Conservation (phyloP, 2,888 invertebrate genomes). For the Caenorhabditis sulstoni region DNA sequence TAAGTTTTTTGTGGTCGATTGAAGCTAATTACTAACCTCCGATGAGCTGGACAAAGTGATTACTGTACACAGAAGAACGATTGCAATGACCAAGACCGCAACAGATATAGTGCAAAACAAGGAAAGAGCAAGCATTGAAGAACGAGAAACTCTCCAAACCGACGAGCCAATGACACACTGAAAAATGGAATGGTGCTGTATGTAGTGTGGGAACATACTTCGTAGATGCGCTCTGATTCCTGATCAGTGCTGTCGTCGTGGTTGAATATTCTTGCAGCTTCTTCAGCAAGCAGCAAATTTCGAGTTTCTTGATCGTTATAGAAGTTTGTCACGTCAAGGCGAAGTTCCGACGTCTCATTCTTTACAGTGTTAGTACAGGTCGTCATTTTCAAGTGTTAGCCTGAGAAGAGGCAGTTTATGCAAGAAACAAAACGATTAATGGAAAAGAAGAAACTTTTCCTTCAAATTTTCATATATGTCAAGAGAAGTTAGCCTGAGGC, state of each 20-base stretch:
- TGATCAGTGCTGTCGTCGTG: constrained; percentile 34
- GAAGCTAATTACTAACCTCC: constrained; percentile 25
- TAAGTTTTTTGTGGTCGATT: background rate
- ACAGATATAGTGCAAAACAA: constrained; percentile 63
- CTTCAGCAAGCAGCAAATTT: constrained; percentile 55
- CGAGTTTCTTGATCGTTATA: constrained; percentile 59
- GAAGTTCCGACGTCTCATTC: constrained; percentile 53
- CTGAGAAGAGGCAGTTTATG: background rate
- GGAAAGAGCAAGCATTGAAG: constrained; percentile 61
- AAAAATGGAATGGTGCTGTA: constrained; percentile 33
- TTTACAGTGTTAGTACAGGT: constrained; percentile 6
- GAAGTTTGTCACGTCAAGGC: constrained; percentile 59
- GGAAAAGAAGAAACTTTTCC: no score
- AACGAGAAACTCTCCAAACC: constrained; percentile 56
- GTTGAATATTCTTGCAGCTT: constrained; percentile 52
- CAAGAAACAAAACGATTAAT: constrained; percentile 2
- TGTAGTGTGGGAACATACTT: no score
- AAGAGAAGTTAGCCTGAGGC: constrained; percentile 38
- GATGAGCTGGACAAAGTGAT: constrained; percentile 55
- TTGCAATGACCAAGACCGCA: constrained; percentile 59
- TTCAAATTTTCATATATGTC: no score
- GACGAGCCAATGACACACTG: constrained; percentile 59
- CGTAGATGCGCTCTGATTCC: no score
- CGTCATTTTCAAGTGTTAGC: background rate
- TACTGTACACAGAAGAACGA: constrained; percentile 65